Percentiles rank a stretch among this genome's conserved stretches.
Conservation (phyloP, 2,113 vertebrate species). For the Oreochromis tanganicae region DNA sequence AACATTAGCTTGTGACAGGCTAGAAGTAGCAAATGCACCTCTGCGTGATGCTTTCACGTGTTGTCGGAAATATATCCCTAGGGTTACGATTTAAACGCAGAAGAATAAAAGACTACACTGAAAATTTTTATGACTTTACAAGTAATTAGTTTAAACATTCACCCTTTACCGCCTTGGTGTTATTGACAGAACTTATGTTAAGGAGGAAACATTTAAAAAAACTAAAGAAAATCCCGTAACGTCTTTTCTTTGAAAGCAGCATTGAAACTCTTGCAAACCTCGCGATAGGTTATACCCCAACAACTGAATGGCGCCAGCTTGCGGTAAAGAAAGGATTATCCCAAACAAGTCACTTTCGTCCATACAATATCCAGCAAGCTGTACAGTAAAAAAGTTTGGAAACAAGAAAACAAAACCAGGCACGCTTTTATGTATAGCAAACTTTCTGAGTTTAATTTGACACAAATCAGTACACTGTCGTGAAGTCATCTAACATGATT, state of each 20-base stretch:
- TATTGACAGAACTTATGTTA: neutral
- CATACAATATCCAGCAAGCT: neutral
- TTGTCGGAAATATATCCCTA: neutral
- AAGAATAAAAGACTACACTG: neutral
- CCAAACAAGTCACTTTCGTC: neutral
- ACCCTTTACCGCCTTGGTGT: accelerated
- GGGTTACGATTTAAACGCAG: accelerated
- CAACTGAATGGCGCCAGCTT: neutral
- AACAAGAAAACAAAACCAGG: accelerated
- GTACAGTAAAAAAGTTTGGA: neutral
- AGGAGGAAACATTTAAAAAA: neutral
- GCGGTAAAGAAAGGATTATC: neutral
- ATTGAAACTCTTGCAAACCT: neutral
- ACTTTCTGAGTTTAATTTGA: constrained; percentile 34
- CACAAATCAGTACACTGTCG: constrained; percentile 27
- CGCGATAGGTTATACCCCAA: neutral
- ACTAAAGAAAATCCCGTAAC: accelerated
- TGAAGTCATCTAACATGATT: constrained; percentile 34
- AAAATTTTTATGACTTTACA: neutral
- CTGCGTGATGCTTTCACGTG: constrained; percentile 6
- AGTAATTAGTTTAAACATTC: neutral
- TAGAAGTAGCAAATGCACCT: constrained; percentile 24
- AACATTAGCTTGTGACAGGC: constrained; percentile 20
- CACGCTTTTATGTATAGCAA: neutral
- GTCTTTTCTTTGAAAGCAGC: neutral